A percentile compares a stretch with the other conserved stretches of the same genome.
Conservation (phyloP, 1,140 invertebrate genomes). For the Camponotus pennsylvanicus region DNA sequence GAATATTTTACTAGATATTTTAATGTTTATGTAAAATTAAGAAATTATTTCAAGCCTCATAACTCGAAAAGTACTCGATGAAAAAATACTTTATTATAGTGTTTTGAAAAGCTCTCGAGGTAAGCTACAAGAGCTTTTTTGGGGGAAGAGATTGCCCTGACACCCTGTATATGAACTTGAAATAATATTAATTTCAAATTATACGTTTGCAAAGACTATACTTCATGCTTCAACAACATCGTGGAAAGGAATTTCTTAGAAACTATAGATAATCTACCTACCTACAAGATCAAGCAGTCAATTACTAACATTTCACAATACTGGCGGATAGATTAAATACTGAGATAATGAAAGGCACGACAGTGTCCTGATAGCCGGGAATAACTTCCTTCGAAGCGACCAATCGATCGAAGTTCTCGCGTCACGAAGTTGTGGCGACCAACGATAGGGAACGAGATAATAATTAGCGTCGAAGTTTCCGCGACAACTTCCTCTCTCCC, state of each 20-base stretch:
- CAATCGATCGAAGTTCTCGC: conserved; percentile 32
- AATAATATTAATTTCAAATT: conserved; percentile 26
- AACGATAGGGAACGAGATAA: conserved; percentile 11
- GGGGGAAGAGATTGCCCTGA: too few relatives aligned
- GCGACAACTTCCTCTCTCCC: conserved; percentile 12
- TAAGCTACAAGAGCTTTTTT: too few relatives aligned
- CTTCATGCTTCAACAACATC: too few relatives aligned
- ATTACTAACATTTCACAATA: not conserved
- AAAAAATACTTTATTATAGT: too few relatives aligned
- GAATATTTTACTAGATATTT: too few relatives aligned
- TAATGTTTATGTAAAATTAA: too few relatives aligned
- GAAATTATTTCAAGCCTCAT: too few relatives aligned
- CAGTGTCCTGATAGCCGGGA: conserved; percentile 19
- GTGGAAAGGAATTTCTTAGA: not conserved
- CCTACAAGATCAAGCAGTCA: not conserved
- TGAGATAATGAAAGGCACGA: conserved; percentile 43
- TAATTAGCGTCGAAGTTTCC: conserved; percentile 34
- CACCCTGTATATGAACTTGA: not conserved
- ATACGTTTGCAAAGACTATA: not conserved
- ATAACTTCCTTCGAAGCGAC: conserved; percentile 23
- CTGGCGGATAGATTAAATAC: conserved; percentile 12
- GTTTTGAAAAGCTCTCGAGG: too few relatives aligned
- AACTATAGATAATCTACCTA: not conserved
- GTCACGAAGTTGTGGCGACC: conserved; percentile 1
- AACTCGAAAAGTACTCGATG: too few relatives aligned